Base-by-base conservation (phyloP, 2,113 vertebrate genomes). In the Saguinus midas region DNA sequence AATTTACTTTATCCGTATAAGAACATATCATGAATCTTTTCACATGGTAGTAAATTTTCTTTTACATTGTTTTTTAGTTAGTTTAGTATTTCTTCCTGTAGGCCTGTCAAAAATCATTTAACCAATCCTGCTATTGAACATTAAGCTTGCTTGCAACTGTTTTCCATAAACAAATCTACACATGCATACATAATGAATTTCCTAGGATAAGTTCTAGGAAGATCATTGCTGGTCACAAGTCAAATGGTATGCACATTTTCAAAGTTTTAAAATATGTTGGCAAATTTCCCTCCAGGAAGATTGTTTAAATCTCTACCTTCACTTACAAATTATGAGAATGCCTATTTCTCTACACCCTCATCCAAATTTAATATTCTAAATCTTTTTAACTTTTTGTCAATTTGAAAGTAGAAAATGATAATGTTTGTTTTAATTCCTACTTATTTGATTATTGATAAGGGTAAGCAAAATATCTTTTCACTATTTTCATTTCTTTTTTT, bases 51-150 rank as follows among this genome's bases (percentile, higher is more conserved):
- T 94, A 94, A 40, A 82, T 13, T 58, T 61, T 68, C 94, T 68
- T 79, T 48, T 23, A 48, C 89, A 64, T 94, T 79, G 90, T 66
- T 94, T 90, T 96, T 94, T 78, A 72, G 88, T 72, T 40, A 1
- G n/a, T 32, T 85, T 40, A 82, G 75, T 16, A 57, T 57, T 76
- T 50, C 79, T 79, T 83, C 78, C 45, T 68, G 43, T 73, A 93
- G 58, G 78, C 37, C 88, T 85, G 95, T 72, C 89, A 66, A 43
- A 58, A 91, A 55, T 48, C 43, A 78, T 78, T 52, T 79, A 89
- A 93, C 90, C 58, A 79, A 10, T 37, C 61, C 85, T 76, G 40
- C 70, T 52, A 13, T 45, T 45, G 72, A 78, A 78, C 23, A 52
- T 48, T 16, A 76, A 87, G 37, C 16, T 75, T 52, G 32, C 64